phyloP scores from a whole-genome alignment of 1,140 invertebrate genomes.

The Temnothorax nylanderi region DNA sequence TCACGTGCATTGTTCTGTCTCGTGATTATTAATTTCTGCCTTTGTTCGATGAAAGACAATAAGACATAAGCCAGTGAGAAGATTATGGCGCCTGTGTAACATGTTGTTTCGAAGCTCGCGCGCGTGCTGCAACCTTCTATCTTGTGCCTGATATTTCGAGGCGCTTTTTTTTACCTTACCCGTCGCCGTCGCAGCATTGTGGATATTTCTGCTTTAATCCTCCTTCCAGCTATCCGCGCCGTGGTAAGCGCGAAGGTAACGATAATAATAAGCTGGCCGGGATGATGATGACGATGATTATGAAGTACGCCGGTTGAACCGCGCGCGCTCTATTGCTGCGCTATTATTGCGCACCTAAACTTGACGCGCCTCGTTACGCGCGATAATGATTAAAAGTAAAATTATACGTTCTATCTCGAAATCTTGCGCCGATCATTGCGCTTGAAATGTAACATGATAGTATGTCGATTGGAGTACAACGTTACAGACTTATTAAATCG shows the following conservation, averaged over 20 bases:
- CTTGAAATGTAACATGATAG: conserved; percentile 36
- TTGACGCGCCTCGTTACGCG: conserved; percentile 51
- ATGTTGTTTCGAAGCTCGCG: neutral
- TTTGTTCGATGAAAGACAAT: conserved; percentile 61
- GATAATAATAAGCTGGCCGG: conserved; percentile 51
- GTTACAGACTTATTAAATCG: conserved; percentile 14
- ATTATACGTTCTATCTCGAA: conserved; percentile 44
- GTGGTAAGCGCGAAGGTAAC: conserved; percentile 32
- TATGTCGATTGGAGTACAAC: conserved; percentile 17
- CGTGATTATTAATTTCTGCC: conserved; percentile 58
- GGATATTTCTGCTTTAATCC: conserved; percentile 35
- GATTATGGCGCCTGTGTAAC: conserved; percentile 46
- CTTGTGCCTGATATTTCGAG: conserved; percentile 10
- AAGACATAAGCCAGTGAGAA: conserved; percentile 40
- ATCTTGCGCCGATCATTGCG: conserved; percentile 28
- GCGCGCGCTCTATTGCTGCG: conserved; percentile 31
- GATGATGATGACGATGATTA: conserved; percentile 49
- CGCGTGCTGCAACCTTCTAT: conserved; percentile 43
- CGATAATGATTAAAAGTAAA: conserved; percentile 58
- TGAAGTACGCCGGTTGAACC: conserved; percentile 29
- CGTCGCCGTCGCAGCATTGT: conserved; percentile 2
- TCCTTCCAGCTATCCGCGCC: conserved; percentile 5
- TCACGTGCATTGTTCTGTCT: conserved; percentile 61
- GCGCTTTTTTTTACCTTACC: neutral
- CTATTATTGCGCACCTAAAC: conserved; percentile 55